Percentiles rank a stretch among this genome's conserved stretches.
phyloP scores from a whole-genome alignment of 2,113 vertebrate species.

The Embiotoca jacksoni region DNA sequence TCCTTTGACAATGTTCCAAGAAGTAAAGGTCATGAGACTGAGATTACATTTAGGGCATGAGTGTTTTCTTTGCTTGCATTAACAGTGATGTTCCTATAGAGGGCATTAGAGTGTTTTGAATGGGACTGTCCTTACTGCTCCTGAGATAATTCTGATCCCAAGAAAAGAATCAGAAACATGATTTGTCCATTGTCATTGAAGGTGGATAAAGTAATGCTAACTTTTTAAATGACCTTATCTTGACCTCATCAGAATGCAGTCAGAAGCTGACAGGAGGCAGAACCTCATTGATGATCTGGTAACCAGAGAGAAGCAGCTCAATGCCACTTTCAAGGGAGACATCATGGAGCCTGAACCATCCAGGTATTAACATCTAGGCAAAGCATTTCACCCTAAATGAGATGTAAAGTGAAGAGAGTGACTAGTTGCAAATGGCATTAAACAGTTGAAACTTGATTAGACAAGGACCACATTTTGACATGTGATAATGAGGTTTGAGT shows the following conservation, averaged over 20 bases:
- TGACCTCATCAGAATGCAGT: conserved; percentile 87
- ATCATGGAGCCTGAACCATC: conserved; percentile 82
- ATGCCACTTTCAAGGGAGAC: conserved; percentile 90
- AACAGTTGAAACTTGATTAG: background rate
- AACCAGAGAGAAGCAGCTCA: conserved; percentile 91
- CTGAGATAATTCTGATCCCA: background rate
- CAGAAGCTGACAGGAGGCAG: conserved; percentile 95
- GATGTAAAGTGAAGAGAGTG: background rate
- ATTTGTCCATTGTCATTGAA: background rate
- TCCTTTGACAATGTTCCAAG: conserved; percentile 18
- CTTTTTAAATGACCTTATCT: conserved; percentile 59
- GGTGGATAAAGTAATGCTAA: background rate
- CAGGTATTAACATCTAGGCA: conserved; percentile 69
- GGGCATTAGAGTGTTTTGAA: conserved; percentile 67
- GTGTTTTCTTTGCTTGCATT: conserved; percentile 33
- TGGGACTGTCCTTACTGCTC: background rate
- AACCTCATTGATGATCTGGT: conserved; percentile 93
- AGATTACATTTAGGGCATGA: background rate
- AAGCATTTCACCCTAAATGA: background rate
- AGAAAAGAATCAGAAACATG: conserved; percentile 1
- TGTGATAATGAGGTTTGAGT: too few relatives aligned
- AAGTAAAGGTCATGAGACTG: conserved; percentile 25
- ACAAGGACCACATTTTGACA: background rate
- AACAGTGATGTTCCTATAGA: conserved; percentile 55
- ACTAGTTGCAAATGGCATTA: background rate